Percentiles rank a stretch among this genome's conserved stretches.
Conservation (phyloP, 2,797 vertebrate genomes). For the Enteromius unitaeniatus region DNA sequence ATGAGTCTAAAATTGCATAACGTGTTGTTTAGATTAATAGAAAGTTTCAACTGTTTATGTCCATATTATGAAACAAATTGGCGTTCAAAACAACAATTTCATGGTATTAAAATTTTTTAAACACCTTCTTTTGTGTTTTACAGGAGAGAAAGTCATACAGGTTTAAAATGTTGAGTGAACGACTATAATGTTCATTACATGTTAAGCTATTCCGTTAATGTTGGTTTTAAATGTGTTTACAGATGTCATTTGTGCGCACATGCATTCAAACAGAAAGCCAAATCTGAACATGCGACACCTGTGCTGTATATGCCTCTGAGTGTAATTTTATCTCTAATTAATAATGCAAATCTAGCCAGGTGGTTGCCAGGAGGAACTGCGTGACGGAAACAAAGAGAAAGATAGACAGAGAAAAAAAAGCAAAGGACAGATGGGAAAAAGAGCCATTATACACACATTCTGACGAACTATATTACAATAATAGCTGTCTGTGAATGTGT, state of each 20-base stretch:
- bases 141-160: not conserved
- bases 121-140: not conserved
- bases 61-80: not conserved
- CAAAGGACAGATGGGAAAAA: not conserved
- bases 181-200: not conserved
- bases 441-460: not conserved
- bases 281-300: slow-evolving; percentile 72
- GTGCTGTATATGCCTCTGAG: slow-evolving; percentile 57
- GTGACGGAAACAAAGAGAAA: slow-evolving; percentile 22
- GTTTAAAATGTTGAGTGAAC: not conserved
- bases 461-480: not conserved
- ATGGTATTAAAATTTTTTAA: not conserved
- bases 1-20: not conserved
- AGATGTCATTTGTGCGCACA: slow-evolving; percentile 37
- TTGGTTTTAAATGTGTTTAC: slow-evolving; percentile 8
- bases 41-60: not conserved
- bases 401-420: not conserved
- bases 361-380: slow-evolving; percentile 60
- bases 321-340: slow-evolving; percentile 70
- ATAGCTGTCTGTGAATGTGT: not conserved
- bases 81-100: not conserved
- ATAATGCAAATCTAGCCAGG: slow-evolving; percentile 77
- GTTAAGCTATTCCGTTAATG: not conserved
- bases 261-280: slow-evolving; percentile 62
- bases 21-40: not conserved